A percentile compares a stretch with the other conserved stretches of the same genome.
Conservation (phyloP, 1,140 invertebrate genomes). For the Magallana gigas region DNA sequence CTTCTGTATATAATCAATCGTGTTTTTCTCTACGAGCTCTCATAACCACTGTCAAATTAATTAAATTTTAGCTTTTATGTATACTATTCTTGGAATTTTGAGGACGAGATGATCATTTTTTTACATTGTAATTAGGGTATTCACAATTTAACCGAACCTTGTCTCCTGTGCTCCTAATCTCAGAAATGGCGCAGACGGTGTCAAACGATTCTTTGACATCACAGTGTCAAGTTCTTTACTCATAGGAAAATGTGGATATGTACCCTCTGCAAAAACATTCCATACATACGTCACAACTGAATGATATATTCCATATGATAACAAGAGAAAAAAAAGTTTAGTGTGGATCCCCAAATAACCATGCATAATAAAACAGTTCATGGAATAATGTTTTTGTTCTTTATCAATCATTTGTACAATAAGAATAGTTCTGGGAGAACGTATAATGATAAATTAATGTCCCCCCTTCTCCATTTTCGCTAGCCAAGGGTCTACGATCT, state of each 20-base stretch:
- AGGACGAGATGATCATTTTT: too few relatives aligned
- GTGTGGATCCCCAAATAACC: neutral
- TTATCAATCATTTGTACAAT: too few relatives aligned
- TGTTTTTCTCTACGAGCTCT: too few relatives aligned
- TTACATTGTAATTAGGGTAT: too few relatives aligned
- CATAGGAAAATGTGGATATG: conserved; percentile 67
- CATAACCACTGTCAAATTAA: too few relatives aligned
- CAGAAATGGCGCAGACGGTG: conserved; percentile 56
- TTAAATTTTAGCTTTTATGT: too few relatives aligned
- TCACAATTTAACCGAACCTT: conserved; percentile 58
- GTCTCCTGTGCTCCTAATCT: conserved; percentile 75
- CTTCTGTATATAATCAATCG: too few relatives aligned
- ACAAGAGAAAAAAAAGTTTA: neutral
- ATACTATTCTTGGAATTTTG: too few relatives aligned
- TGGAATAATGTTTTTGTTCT: neutral
- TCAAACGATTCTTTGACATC: conserved; percentile 3
- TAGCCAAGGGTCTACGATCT: too few relatives aligned
- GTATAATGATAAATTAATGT: too few relatives aligned
- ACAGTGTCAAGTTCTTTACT: conserved; percentile 50
- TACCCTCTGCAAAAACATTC: conserved; percentile 36
- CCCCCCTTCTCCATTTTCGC: too few relatives aligned
- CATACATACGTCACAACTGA: neutral
- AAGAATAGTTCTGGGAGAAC: too few relatives aligned
- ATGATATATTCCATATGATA: neutral
- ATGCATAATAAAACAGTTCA: neutral